Evolutionary conservation across 2,797 vertebrate species (phyloP).

Genomic region (Meriones psammophilus): DNA sequence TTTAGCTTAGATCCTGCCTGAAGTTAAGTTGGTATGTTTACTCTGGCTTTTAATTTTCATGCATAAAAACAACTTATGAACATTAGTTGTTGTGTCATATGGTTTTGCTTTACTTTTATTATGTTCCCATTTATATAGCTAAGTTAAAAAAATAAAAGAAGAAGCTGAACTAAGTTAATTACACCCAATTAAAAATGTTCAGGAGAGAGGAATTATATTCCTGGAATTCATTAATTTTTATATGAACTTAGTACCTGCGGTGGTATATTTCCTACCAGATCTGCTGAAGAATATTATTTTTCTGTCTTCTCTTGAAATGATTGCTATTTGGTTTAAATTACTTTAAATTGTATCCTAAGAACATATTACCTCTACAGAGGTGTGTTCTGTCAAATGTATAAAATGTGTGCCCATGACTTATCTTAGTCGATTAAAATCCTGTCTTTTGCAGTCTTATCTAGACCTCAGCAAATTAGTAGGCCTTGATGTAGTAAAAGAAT

Average conservation of each 20-base stretch:
- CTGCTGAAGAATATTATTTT: conserved; percentile 57
- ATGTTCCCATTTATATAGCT: conserved; percentile 49
- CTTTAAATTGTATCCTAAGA: conserved; percentile 63
- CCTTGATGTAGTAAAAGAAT: neutral
- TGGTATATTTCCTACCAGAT: conserved; percentile 51
- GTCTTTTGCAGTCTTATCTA: conserved; percentile 29
- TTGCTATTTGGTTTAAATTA: conserved; percentile 60
- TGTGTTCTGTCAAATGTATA: conserved; percentile 17
- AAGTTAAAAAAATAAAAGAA: neutral
- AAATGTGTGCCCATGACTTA: conserved; percentile 64
- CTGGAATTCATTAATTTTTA: conserved; percentile 58
- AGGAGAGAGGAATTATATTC: conserved; percentile 36
- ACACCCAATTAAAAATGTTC: conserved; percentile 10
- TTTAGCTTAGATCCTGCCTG: conserved; percentile 84
- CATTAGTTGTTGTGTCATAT: conserved; percentile 73
- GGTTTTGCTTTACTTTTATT: conserved; percentile 77
- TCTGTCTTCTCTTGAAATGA: conserved; percentile 63
- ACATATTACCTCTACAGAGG: conserved; percentile 47
- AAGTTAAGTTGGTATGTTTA: conserved; percentile 81
- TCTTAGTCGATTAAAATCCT: conserved; percentile 72
- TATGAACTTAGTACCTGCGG: neutral
- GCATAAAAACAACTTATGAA: conserved; percentile 77
- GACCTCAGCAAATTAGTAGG: conserved; percentile 16
- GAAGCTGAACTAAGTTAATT: conserved; percentile 28
- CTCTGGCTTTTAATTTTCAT: conserved; percentile 60